Base-by-base conservation (phyloP, 1,140 invertebrate genomes). In the Ruditapes philippinarum region DNA sequence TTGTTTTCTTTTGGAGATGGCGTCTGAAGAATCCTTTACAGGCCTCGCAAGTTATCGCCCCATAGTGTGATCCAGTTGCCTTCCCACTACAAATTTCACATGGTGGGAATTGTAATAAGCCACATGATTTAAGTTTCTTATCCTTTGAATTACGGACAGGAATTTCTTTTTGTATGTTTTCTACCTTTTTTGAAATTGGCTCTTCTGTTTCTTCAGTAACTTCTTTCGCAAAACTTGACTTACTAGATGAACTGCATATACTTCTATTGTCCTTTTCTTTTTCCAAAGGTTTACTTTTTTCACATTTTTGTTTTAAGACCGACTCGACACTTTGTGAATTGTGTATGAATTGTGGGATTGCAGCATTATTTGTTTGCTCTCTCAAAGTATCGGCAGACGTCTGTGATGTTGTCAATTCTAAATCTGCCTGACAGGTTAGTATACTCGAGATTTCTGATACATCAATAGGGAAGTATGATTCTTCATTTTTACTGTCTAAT, bases 21-120 rank as follows among this genome's bases (percentile, higher is more conserved):
- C 94, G 83, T 57, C 94, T 70, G 82, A 95, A 95, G 88, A 95
- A 95, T 14, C 94, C 95, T 92, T 96, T 96, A 90, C 96, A 96
- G 17, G 96, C 96, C 76, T 96, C 96, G 89, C 96, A 96, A 0
- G 95, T 96, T 33, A 95, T 95, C 9, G 95, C 96, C n/a, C 96
- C 96, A 92, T 96, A 96, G 91, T 96, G 96, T 38, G 95, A 93
- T 11, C 96, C 96, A 12, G 95, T 94, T 9, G 96, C 95, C 54
- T 94, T 95, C 54, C 96, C 96, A 19, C 94, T 94, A 91, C 96
- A 96, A 5, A 96, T 95, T 74, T 91, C 89, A 92, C 96, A 96
- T 17, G 94, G 94, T 11, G 91, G 91, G 42, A 92, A 84, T 28
- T 79, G 73, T 40, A 91, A 79, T 7, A 83, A 22, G 45, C 19